Evolutionary conservation across 2,888 invertebrate species (phyloP).

Genomic region (Pseudococcus longispinus): DNA sequence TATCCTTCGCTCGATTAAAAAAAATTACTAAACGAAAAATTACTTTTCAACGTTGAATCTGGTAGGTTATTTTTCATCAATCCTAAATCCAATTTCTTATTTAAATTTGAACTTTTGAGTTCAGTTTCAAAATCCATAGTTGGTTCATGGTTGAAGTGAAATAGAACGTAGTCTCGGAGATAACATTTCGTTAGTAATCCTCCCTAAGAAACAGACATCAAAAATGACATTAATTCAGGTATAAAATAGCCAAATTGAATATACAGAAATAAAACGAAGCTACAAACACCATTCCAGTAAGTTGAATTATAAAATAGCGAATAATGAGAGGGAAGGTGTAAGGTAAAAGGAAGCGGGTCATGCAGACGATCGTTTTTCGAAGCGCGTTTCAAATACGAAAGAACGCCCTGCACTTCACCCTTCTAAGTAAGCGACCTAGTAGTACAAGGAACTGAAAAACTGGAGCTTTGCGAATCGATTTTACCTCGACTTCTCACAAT

Average conservation of each 20-base stretch:
- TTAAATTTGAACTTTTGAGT: no score
- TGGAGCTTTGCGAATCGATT: constrained; percentile 56
- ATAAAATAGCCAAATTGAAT: no score
- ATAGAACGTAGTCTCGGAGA: no score
- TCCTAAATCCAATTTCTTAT: no score
- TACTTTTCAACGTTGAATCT: no score
- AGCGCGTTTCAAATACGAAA: constrained; percentile 47
- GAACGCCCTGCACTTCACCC: constrained; percentile 42
- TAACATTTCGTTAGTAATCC: no score
- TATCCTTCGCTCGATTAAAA: no score
- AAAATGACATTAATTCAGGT: not conserved
- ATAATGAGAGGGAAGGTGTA: constrained; percentile 3
- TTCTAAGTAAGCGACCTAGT: constrained; percentile 39
- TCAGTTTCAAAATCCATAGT: no score
- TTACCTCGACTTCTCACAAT: constrained; percentile 52
- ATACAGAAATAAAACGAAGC: not conserved
- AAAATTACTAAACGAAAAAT: no score
- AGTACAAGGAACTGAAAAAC: constrained; percentile 53
- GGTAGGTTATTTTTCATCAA: no score
- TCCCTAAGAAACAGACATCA: not conserved
- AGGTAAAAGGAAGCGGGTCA: constrained; percentile 51
- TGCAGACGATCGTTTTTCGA: constrained; percentile 53
- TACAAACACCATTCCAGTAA: constrained; percentile 1
- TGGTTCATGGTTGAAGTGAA: no score
- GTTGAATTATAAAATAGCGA: not conserved